A percentile compares a stretch with the other conserved stretches of the same genome.
These are phyloP conservation scores for Sula dactylatra DNA, from an alignment of 2,113 vertebrate genomes.

Conservation along the genomic window DNA sequence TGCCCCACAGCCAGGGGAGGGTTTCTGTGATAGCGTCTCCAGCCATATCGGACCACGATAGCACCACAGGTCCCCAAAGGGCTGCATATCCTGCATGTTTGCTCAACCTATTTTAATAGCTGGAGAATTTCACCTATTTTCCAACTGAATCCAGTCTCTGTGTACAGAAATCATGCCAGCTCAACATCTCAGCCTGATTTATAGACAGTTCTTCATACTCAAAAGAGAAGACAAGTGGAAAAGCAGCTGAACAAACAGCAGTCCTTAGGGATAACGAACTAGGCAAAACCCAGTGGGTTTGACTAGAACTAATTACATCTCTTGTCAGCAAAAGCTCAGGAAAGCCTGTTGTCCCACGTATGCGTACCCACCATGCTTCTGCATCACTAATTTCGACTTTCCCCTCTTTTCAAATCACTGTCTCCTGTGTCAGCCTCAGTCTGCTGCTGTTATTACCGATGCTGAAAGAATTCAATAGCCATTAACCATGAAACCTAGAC, in stretches of 20 bases:
- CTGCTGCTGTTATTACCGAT: not conserved
- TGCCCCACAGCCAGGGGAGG: not conserved
- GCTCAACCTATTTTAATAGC: not conserved
- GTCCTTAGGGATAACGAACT: not conserved
- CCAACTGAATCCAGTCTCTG: not conserved
- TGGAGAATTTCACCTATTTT: not conserved
- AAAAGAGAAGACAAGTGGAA: not conserved
- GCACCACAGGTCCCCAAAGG: not conserved
- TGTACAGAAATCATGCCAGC: not conserved
- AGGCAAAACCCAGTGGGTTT: not conserved
- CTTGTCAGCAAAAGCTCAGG: not conserved
- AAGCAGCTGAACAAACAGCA: constrained; percentile 13
- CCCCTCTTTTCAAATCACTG: not conserved
- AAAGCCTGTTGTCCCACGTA: not conserved
- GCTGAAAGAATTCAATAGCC: constrained; percentile 22
- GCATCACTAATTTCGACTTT: not conserved
- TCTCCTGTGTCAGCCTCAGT: not conserved
- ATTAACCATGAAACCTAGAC: not conserved
- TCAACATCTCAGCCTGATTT: not conserved
- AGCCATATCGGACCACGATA: accelerated
- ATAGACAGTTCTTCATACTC: not conserved
- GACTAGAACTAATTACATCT: not conserved
- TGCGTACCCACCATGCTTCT: not conserved
- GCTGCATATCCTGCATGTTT: not conserved
- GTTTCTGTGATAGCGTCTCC: not conserved